phyloP scores from a whole-genome alignment of 53 echinoderm and acorn worm species.

The Holothuria scabra region DNA sequence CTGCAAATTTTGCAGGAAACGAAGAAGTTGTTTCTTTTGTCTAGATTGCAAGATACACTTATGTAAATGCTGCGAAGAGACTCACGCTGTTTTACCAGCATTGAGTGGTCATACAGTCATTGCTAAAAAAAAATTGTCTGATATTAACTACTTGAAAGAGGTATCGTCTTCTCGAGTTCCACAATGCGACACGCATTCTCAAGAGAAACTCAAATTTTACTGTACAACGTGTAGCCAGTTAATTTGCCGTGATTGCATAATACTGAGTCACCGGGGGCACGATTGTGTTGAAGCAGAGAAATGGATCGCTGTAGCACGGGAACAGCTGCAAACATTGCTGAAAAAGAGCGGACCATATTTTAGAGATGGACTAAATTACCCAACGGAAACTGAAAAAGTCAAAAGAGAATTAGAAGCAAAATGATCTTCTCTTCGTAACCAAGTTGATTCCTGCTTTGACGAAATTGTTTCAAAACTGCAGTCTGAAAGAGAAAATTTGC shows the following conservation, averaged over 20 bases:
- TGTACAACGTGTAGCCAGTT: background rate
- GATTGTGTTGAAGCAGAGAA: background rate
- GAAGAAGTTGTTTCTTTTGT: background rate
- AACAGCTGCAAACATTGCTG: background rate
- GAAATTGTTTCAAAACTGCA: too few relatives aligned
- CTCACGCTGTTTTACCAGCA: background rate
- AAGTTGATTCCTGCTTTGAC: too few relatives aligned
- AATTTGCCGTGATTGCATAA: constrained; percentile 8
- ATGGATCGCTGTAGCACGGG: background rate
- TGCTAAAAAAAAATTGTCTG: background rate
- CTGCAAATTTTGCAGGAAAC: too few relatives aligned
- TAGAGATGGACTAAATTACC: too few relatives aligned
- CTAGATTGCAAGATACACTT: background rate
- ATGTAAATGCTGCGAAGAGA: background rate
- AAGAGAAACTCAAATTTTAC: background rate
- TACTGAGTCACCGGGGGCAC: constrained; percentile 10
- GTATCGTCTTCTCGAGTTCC: background rate
- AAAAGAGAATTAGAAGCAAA: too few relatives aligned
- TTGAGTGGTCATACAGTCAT: background rate
- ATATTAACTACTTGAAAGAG: background rate
- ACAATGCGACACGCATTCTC: background rate
- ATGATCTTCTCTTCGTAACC: too few relatives aligned
- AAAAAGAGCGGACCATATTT: background rate
- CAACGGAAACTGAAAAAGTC: too few relatives aligned
- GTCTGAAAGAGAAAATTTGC: too few relatives aligned